Evolutionary conservation across 2,888 invertebrate species (phyloP), one percentile per base, ranked within the genome.

Genomic region (Leptopilina drosophilae): DNA sequence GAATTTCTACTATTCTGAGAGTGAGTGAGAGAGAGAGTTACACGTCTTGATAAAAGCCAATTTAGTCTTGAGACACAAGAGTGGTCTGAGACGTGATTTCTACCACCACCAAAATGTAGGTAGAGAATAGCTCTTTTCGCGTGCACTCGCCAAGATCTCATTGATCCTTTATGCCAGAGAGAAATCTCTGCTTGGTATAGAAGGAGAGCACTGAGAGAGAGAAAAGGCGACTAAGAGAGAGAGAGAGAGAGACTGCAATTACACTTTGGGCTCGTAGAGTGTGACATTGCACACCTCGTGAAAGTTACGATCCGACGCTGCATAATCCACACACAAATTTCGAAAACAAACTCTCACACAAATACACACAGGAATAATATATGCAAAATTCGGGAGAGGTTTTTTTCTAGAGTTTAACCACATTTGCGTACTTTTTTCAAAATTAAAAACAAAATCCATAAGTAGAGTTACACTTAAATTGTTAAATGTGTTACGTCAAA

Each of bases 31-130:
- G 33, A 53, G 73, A 73, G 33, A 73, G 14, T 73, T 73, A 73
- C 73, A 56, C 56, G 56, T 73, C 56, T 56, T 53, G 73, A 53
- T 73, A 73, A 56, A 73, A 73, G 73, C 73, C 73, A 73, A 73
- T 73, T 73, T 73, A 53, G 53, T 73, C n/a, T 33, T 73, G 33
- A n/a, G 66, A 56, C 73, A 62, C 62, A 8, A 20, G 62, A 62
- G 62, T 62, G 62, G 62, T 62, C 62, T 62, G 33, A n/a, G 66
- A 56, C 73, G 73, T 73, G 73, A 73, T 73, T 73, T 73, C 73
- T 73, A 53, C 69, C 26, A 73, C 53, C 56, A 73, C 49, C 49
- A 49, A 49, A 49, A 49, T 11, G 33, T 56, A 73, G 14, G 53
- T 73, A 53, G 14, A 53, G 69, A n/a, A 73, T 73, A 53, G 73